Conservation (phyloP, 1,140 invertebrate species). For the Dendroctonus valens region DNA sequence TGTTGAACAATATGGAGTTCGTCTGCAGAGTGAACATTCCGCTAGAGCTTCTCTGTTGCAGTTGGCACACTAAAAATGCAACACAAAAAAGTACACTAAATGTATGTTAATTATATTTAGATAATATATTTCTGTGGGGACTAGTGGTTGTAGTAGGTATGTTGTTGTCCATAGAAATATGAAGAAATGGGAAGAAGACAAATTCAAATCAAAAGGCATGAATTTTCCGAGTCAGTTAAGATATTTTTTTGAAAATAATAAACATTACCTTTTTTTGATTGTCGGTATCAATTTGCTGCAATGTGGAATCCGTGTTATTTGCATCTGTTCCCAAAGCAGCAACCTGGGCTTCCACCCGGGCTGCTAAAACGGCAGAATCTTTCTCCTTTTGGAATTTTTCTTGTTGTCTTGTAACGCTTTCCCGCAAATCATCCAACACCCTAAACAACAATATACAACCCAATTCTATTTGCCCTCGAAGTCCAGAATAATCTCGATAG, state of each 20-base stretch:
- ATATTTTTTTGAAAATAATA: neutral
- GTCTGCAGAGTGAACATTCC: constrained; percentile 79
- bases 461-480: neutral
- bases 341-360: constrained; percentile 62
- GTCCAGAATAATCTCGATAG: neutral
- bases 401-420: constrained; percentile 58
- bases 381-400: constrained; percentile 67
- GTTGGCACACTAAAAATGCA: constrained; percentile 71
- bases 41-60: constrained; percentile 82
- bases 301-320: constrained; percentile 45
- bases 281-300: constrained; percentile 59
- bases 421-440: constrained; percentile 66
- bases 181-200: constrained; percentile 6
- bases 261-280: constrained; percentile 57
- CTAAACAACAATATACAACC: constrained; percentile 29
- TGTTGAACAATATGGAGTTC: constrained; percentile 82
- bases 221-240: neutral
- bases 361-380: constrained; percentile 66
- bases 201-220: no score
- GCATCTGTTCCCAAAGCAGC: constrained; percentile 49
- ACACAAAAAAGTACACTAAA: neutral
- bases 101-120: neutral
- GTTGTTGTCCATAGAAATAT: no score
- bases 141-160: no score
- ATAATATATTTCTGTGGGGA: no score